Evolutionary conservation across 2,113 vertebrate species (phyloP).

Genomic region (Hydropotes inermis): DNA sequence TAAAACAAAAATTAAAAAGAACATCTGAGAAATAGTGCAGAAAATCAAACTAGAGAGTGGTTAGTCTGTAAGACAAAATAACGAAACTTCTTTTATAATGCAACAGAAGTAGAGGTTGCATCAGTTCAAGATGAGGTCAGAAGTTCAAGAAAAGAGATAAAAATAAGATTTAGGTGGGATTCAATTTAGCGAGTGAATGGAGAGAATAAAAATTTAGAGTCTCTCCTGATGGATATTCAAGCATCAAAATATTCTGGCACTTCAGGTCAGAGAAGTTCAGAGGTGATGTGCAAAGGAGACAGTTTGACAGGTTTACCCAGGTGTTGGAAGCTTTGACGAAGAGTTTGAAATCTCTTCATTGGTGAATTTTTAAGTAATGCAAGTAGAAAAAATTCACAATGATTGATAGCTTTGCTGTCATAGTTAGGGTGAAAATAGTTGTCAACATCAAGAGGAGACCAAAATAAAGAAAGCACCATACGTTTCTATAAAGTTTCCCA

Average conservation of each 20-base stretch:
- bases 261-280: background rate
- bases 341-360: background rate
- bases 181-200: background rate
- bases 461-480: background rate
- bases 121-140: background rate
- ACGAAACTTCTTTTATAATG: background rate
- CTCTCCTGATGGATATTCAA: background rate
- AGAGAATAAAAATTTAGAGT: background rate
- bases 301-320: conserved; percentile 20
- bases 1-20: conserved; percentile 48
- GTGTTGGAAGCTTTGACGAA: background rate
- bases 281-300: background rate
- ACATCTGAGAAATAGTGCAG: conserved; percentile 11
- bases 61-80: background rate
- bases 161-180: background rate
- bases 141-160: background rate
- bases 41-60: background rate
- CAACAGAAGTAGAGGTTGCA: background rate
- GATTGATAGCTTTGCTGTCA: conserved; percentile 11
- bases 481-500: background rate
- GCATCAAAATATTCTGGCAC: background rate
- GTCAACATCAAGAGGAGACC: background rate
- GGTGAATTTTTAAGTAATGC: conserved; percentile 36
- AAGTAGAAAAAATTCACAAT: conserved; percentile 9
- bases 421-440: background rate